Evolutionary conservation across 2,888 invertebrate genomes (phyloP).

Genomic region (Cheilosia urbana): DNA sequence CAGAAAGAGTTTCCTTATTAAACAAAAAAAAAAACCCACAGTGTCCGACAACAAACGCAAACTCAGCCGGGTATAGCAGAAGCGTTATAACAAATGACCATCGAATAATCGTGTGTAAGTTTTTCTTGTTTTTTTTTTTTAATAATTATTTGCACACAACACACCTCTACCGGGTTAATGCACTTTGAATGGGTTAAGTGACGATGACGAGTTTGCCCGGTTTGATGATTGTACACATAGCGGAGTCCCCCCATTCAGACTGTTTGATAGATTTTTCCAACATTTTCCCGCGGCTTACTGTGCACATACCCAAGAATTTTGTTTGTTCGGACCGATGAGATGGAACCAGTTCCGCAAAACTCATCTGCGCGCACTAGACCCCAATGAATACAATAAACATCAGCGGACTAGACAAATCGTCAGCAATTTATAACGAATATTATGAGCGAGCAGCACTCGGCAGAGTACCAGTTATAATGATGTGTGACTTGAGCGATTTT

Average conservation of each 20-base stretch:
- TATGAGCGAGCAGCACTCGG: constrained; percentile 32
- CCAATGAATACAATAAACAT: constrained; percentile 63
- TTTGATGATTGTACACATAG: constrained; percentile 39
- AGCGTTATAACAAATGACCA: constrained; percentile 52
- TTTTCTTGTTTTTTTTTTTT: constrained; percentile 40
- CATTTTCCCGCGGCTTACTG: constrained; percentile 45
- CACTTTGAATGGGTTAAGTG: constrained; percentile 69
- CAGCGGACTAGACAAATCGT: constrained; percentile 69
- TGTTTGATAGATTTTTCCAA: constrained; percentile 37
- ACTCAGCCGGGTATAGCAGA: constrained; percentile 20
- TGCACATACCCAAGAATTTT: too few relatives aligned
- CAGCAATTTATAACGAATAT: constrained; percentile 65
- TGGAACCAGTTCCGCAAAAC: constrained; percentile 54
- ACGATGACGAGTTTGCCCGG: constrained; percentile 35
- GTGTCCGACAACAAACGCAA: constrained; percentile 12
- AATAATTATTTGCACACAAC: constrained; percentile 56
- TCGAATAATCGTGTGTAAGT: constrained; percentile 29
- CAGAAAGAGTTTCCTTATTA: too few relatives aligned
- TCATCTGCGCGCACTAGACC: constrained; percentile 25
- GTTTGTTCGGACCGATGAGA: constrained; percentile 16
- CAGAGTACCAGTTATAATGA: constrained; percentile 30
- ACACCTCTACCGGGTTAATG: constrained; percentile 53
- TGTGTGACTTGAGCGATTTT: constrained; percentile 50
- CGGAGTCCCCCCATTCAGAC: constrained; percentile 21
- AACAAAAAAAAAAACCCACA: constrained; percentile 17